Evolutionary conservation across 2,888 invertebrate genomes (phyloP).

Genomic region (Eupithecia inturbata): DNA sequence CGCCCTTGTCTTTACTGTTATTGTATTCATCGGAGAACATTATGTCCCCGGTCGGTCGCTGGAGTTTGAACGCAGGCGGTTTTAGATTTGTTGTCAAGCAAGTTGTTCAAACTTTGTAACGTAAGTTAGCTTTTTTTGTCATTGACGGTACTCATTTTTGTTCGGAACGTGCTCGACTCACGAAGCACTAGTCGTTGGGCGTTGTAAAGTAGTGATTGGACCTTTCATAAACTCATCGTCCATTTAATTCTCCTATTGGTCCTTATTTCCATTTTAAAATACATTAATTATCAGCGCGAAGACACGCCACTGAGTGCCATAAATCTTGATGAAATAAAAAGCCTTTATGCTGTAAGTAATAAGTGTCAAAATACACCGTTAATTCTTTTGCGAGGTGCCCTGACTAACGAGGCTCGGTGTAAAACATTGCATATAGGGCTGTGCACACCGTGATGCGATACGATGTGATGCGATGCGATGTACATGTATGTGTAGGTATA

Average conservation of each 20-base stretch:
- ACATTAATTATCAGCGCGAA: constrained; percentile 40
- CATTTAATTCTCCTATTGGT: background rate
- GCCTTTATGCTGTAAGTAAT: constrained; percentile 64
- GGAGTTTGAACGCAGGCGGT: background rate
- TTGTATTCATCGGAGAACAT: constrained; percentile 34
- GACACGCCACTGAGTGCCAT: constrained; percentile 49
- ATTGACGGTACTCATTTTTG: background rate
- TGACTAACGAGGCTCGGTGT: constrained; percentile 73
- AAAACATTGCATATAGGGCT: constrained; percentile 58
- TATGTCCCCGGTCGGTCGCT: constrained; percentile 5
- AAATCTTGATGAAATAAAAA: constrained; percentile 62
- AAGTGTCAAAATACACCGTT: constrained; percentile 79
- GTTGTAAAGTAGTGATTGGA: background rate
- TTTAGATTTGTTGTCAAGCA: too few relatives aligned
- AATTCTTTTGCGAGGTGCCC: constrained; percentile 75
- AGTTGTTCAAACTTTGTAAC: background rate
- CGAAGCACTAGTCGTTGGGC: background rate
- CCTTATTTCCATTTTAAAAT: constrained; percentile 30
- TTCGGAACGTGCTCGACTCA: background rate
- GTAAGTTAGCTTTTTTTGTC: background rate
- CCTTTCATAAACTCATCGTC: background rate
- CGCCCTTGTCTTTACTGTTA: constrained; percentile 27
- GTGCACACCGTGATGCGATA: constrained; percentile 26
- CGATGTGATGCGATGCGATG: background rate
- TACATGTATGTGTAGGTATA: too few relatives aligned